A percentile compares a stretch with the other conserved stretches of the same genome.
These are phyloP conservation scores for Serinus canaria DNA, from an alignment of 2,113 vertebrate genomes.

Conservation along the genomic window DNA sequence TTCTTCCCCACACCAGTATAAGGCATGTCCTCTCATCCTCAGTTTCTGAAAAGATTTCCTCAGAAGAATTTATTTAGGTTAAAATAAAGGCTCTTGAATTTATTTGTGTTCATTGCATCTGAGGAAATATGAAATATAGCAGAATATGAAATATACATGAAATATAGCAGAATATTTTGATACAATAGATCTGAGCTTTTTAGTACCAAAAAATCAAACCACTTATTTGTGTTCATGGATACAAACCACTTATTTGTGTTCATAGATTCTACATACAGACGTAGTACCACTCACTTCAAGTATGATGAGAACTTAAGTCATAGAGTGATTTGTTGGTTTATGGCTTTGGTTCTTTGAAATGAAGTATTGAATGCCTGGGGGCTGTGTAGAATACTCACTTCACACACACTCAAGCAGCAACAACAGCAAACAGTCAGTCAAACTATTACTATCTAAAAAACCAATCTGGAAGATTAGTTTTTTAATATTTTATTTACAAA, in stretches of 20 bases:
- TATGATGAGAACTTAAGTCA: not conserved
- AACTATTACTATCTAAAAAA: constrained; percentile 41
- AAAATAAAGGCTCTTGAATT: not conserved
- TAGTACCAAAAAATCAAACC: not conserved
- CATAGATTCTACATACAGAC: not conserved
- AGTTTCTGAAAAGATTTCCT: not conserved
- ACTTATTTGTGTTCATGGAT: not conserved
- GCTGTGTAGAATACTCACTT: not conserved
- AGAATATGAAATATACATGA: not conserved
- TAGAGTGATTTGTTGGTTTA: not conserved
- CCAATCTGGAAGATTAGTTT: not conserved
- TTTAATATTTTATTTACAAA: constrained; percentile 29
- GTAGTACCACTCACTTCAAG: not conserved
- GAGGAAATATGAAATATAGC: not conserved
- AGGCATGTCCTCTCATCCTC: not conserved
- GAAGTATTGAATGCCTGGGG: not conserved
- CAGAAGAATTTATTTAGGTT: not conserved
- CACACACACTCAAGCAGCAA: not conserved
- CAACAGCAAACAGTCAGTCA: not conserved
- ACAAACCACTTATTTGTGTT: not conserved
- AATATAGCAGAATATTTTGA: not conserved
- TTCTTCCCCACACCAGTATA: not conserved
- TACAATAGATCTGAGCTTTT: not conserved
- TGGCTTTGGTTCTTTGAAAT: not conserved
- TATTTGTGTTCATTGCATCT: not conserved